Evolutionary conservation across 2,113 vertebrate genomes (phyloP).

Genomic region (Actenoides lindsayi): DNA sequence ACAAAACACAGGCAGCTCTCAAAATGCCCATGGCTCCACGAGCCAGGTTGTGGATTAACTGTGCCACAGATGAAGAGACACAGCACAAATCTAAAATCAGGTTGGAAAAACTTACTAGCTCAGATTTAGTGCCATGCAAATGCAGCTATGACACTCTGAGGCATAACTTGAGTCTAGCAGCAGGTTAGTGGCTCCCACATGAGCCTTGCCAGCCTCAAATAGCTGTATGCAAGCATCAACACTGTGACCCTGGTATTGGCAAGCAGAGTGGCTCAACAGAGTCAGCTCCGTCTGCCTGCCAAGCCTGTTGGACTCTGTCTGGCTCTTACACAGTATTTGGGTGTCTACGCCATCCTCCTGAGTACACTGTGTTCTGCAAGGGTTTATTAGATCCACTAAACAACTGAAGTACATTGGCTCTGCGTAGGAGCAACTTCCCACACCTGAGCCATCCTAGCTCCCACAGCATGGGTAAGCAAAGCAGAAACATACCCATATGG

Average conservation of each 20-base stretch:
- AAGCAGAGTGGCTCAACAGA: background rate
- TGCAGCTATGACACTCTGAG: background rate
- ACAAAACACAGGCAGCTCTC: constrained; percentile 15
- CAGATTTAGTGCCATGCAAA: background rate
- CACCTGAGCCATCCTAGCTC: background rate
- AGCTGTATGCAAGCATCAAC: background rate
- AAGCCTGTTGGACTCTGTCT: background rate
- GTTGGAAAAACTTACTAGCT: constrained; percentile 11
- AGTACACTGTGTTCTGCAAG: background rate
- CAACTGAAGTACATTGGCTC: background rate
- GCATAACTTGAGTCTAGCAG: constrained; percentile 15
- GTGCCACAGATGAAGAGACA: constrained; percentile 7
- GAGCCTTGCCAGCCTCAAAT: background rate
- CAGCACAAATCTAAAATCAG: background rate
- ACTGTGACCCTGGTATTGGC: background rate
- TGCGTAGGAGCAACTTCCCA: background rate
- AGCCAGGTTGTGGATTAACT: constrained; percentile 30
- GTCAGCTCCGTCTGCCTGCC: constrained; percentile 10
- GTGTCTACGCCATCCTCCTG: background rate
- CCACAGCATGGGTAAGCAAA: background rate
- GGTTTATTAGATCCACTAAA: background rate
- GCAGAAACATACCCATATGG: background rate
- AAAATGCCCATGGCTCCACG: background rate
- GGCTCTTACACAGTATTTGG: background rate
- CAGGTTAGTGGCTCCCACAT: background rate